Percentiles rank a stretch among this genome's conserved stretches.
phyloP scores from a whole-genome alignment of 2,797 vertebrate genomes.

The Anguilla obscura region DNA sequence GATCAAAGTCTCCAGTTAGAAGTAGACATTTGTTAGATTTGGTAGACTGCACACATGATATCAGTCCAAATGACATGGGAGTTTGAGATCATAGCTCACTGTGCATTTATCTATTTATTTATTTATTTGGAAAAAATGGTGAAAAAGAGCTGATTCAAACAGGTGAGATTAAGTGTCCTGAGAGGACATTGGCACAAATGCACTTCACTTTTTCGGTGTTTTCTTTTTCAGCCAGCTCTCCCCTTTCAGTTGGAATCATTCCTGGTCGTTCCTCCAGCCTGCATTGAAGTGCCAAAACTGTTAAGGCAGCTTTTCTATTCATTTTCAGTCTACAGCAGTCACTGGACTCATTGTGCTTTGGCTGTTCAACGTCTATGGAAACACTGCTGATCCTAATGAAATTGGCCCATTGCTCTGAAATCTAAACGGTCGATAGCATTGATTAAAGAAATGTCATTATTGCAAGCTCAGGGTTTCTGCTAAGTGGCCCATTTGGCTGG shows the following conservation, averaged over 20 bases:
- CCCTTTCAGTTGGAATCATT: background rate
- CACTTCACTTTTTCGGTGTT: background rate
- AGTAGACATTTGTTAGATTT: background rate
- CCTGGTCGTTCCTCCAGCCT: background rate
- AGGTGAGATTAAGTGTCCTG: background rate
- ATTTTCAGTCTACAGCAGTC: background rate
- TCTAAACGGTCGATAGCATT: conserved; percentile 12
- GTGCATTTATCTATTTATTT: background rate
- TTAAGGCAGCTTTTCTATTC: background rate
- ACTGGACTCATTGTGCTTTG: background rate
- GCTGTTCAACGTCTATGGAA: background rate
- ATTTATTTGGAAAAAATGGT: background rate
- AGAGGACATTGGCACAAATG: background rate
- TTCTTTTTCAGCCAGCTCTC: background rate
- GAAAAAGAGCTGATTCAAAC: background rate
- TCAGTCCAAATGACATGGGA: background rate
- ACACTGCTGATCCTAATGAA: conserved; percentile 8
- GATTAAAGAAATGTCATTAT: background rate
- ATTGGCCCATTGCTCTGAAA: background rate
- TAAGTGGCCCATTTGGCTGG: conserved; percentile 7
- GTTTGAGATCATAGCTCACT: background rate
- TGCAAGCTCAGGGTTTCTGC: background rate
- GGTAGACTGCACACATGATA: background rate
- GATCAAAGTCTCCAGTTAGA: background rate
- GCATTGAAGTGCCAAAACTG: background rate